A percentile compares a stretch with the other conserved stretches of the same genome.
Conservation (phyloP, 1,140 invertebrate genomes). For the Agraylea sexmaculata region DNA sequence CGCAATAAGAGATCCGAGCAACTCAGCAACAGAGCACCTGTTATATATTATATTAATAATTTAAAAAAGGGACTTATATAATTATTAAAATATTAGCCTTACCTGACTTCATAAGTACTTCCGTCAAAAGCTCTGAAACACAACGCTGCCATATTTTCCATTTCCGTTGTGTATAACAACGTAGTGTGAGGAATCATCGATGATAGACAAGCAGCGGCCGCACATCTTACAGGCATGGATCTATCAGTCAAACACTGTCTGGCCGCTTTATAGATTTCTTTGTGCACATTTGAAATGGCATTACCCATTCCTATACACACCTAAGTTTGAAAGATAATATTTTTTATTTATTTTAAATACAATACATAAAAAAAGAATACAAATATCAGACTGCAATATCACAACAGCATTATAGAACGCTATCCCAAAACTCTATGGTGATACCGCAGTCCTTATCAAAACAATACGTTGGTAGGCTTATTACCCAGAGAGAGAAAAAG, state of each 20-base stretch:
- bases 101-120: conserved; percentile 86
- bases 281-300: conserved; percentile 76
- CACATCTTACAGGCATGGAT: conserved; percentile 80
- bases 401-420: too few relatives aligned
- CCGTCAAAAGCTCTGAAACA: conserved; percentile 88
- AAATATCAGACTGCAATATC: too few relatives aligned
- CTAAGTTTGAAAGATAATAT: too few relatives aligned
- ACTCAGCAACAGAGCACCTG: conserved; percentile 74
- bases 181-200: conserved; percentile 82
- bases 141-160: conserved; percentile 78
- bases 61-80: not conserved
- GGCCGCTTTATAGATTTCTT: conserved; percentile 84
- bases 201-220: conserved; percentile 78
- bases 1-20: conserved; percentile 78
- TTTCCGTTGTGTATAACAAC: conserved; percentile 79
- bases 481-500: too few relatives aligned
- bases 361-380: too few relatives aligned
- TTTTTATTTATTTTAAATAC: too few relatives aligned
- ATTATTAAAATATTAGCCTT: not conserved
- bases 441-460: too few relatives aligned
- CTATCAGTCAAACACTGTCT: conserved; percentile 77
- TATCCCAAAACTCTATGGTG: too few relatives aligned
- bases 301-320: conserved; percentile 78
- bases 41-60: conserved; percentile 1
- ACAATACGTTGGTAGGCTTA: too few relatives aligned